Evolutionary conservation across 1,140 invertebrate species (phyloP).

Genomic region (Chironomus striatipennis): DNA sequence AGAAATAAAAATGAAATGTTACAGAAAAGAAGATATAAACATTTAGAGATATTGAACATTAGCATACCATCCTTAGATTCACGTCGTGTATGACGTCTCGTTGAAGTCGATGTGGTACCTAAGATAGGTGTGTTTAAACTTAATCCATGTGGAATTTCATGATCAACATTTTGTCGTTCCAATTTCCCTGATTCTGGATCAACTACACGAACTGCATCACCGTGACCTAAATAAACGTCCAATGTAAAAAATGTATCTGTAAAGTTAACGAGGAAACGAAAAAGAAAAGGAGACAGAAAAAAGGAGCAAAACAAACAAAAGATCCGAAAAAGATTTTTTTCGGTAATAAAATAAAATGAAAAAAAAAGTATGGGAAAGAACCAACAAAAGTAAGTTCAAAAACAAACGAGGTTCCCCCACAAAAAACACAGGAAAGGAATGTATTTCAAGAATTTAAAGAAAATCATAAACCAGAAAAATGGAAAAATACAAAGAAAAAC

Average conservation of each 20-base stretch:
- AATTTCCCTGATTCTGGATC: constrained; percentile 27
- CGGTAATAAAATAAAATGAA: background rate
- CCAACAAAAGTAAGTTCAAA: background rate
- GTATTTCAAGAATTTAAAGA: background rate
- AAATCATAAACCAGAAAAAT: background rate
- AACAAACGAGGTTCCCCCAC: background rate
- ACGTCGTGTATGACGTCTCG: constrained; percentile 24
- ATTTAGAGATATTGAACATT: background rate
- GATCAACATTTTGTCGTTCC: constrained; percentile 24
- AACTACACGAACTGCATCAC: constrained; percentile 40
- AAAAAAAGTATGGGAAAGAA: background rate
- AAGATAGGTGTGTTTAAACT: background rate
- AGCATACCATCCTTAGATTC: constrained; percentile 24
- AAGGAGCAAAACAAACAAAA: constrained; percentile 17
- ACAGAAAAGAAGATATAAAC: background rate
- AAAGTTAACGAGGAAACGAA: constrained; percentile 5
- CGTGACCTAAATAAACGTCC: constrained; percentile 41
- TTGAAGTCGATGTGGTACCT: constrained; percentile 18
- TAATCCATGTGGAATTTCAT: background rate
- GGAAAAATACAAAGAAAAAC: background rate
- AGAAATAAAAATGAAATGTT: background rate
- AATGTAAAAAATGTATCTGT: constrained; percentile 27
- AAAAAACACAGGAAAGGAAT: background rate
- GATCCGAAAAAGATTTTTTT: no score
- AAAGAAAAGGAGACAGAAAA: background rate